phyloP scores from a whole-genome alignment of 2,888 invertebrate species.

The Poecilobothrus nobilitatus region DNA sequence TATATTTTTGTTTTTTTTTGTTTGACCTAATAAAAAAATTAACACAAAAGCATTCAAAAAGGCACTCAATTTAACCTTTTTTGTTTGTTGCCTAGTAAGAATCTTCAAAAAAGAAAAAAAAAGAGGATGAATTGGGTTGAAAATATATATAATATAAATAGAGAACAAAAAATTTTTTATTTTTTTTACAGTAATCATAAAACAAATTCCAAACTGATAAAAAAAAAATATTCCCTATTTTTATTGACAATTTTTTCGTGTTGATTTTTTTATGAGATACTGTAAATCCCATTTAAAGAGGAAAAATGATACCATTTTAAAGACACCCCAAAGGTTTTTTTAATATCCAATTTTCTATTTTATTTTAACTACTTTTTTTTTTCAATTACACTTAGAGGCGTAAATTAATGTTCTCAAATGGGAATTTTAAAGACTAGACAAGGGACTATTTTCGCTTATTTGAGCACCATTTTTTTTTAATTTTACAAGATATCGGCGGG shows the following conservation, averaged over 20 bases:
- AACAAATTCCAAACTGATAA: neutral
- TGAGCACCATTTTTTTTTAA: too few relatives aligned
- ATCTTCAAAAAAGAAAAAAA: neutral
- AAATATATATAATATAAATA: too few relatives aligned
- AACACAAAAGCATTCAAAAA: too few relatives aligned
- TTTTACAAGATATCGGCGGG: too few relatives aligned
- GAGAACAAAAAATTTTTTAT: too few relatives aligned
- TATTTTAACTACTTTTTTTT: too few relatives aligned
- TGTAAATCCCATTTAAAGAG: neutral
- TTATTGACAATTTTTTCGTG: neutral
- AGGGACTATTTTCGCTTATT: too few relatives aligned
- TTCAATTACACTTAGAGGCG: too few relatives aligned
- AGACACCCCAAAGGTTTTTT: neutral
- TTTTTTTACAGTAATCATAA: too few relatives aligned
- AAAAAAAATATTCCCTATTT: neutral
- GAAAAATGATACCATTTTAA: neutral
- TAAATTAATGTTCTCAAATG: too few relatives aligned
- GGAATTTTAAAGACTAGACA: too few relatives aligned
- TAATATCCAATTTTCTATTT: neutral
- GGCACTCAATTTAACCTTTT: neutral
- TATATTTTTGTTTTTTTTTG: neutral
- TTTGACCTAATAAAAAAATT: neutral
- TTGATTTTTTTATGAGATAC: neutral
- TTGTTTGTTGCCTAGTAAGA: neutral
- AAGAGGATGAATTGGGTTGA: neutral